Percentiles rank a stretch among this genome's conserved stretches.
These are phyloP conservation scores for Nesometra sesokonis DNA, from an alignment of 35 echinoderm and acorn worm species.

Conservation along the genomic window DNA sequence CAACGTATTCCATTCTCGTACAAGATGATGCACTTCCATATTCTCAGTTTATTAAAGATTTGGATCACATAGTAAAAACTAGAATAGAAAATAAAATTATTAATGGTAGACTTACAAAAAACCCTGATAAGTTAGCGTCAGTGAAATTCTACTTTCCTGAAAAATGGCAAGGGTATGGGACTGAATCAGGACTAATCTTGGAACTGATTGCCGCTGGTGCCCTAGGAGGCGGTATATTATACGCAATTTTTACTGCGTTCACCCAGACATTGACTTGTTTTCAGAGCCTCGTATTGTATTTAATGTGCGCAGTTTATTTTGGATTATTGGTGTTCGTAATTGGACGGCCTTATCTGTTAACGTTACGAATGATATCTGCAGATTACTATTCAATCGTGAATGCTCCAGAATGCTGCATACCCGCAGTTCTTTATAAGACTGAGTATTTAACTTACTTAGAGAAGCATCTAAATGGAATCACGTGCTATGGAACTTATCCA, in stretches of 20 bases:
- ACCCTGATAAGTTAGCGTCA: background rate
- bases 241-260: background rate
- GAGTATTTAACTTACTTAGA: background rate
- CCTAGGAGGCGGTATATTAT: constrained; percentile 8
- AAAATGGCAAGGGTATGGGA: constrained; percentile 29
- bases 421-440: constrained; percentile 15
- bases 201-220: constrained; percentile 2
- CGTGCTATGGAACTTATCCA: background rate
- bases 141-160: constrained; percentile 35
- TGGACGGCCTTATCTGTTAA: constrained; percentile 15
- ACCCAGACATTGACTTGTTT: background rate
- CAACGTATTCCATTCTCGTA: constrained; percentile 18
- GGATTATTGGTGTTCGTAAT: constrained; percentile 2
- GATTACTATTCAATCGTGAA: background rate
- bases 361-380: background rate
- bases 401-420: constrained; percentile 33
- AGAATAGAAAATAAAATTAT: constrained; percentile 15
- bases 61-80: constrained; percentile 21
- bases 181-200: background rate
- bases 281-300: background rate
- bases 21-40: constrained; percentile 21
- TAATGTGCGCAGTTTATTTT: background rate
- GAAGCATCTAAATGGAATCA: background rate
- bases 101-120: background rate
- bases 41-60: background rate